Evolutionary conservation across 2,797 vertebrate species (phyloP), one percentile per base, ranked within the genome.

Genomic region (Poecilia wingei): DNA sequence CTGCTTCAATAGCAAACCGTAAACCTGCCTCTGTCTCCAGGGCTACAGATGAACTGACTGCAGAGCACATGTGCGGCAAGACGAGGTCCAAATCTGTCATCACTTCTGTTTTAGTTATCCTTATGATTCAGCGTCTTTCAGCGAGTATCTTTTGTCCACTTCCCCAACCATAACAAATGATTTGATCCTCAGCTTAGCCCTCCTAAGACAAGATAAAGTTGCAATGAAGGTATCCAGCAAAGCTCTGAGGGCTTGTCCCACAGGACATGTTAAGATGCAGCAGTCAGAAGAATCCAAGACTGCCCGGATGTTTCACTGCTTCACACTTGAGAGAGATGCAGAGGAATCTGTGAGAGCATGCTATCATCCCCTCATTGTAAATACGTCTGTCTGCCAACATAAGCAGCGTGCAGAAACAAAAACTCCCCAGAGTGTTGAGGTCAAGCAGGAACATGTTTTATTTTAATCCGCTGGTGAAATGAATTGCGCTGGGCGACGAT

Each of bases 1-100:
- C 86, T 89, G 89, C 88, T 91, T 88, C 83, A 87, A 93, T 76
- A 87, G 85, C 84, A 88, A 91, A 93, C 86, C 80, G 78, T 92
- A 88, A 94, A 92, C 76, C 86, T 90, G 81, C 79, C 82, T 85
- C 77, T 57, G 86, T 91, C 82, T 69, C 77, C 84, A 61, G 75
- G 76, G 81, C 79, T 87, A 82, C 79, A 90, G 88, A 88, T 78
- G 84, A 91, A 87, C 72, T 47, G 55, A 85, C 82, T 81, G 72
- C 78, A 87, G 80, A 22, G 82, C 82, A 90, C 77, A 85, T 86
- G 90, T 88, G 88, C 71, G 77, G 83, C 84, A 82, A 88, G 77
- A 45, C 82, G 53, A 36, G 72, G 78, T 87, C 84, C 87, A 91
- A 89, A 68, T 76, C 77, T 85, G 85, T 89, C 79, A 61, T 82